Conservation (phyloP, 2,113 vertebrate genomes). For the Cryptotis parvus region DNA sequence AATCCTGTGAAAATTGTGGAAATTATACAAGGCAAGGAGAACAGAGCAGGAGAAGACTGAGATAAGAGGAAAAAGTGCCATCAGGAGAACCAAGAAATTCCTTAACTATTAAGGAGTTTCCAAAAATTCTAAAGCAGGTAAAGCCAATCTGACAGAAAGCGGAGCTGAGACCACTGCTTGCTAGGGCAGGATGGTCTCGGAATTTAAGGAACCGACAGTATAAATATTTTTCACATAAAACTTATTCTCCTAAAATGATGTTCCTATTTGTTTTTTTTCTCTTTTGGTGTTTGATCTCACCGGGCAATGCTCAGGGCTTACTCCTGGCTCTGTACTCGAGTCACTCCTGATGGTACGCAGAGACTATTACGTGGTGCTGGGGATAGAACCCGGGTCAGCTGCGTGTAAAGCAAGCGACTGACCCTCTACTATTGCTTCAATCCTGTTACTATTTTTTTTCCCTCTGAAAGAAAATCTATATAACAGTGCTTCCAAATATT, state of each 20-base stretch:
- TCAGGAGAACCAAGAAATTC: not conserved
- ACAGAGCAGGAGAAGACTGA: not conserved
- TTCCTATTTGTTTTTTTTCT: too few relatives aligned
- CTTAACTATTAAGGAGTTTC: conserved; percentile 3
- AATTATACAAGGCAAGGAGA: not conserved
- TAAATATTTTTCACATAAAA: conserved; percentile 35
- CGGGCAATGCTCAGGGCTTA: too few relatives aligned
- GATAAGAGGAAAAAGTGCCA: conserved; percentile 1
- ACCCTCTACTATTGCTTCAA: too few relatives aligned
- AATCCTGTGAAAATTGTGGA: conserved; percentile 9
- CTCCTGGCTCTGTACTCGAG: too few relatives aligned
- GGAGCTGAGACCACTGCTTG: not conserved
- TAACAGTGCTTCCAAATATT: not conserved
- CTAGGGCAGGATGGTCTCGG: not conserved
- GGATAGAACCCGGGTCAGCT: too few relatives aligned
- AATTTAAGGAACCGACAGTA: conserved; percentile 22
- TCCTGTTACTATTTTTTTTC: not conserved
- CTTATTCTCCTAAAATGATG: conserved; percentile 29
- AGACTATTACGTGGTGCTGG: too few relatives aligned
- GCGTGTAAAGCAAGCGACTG: too few relatives aligned
- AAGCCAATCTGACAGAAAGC: not conserved
- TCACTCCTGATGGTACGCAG: too few relatives aligned
- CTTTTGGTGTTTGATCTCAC: too few relatives aligned
- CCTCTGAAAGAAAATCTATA: not conserved
- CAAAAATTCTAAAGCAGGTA: conserved; percentile 15